A percentile compares a stretch with the other conserved stretches of the same genome.
These are phyloP conservation scores for Silvanus unidentatus DNA, from an alignment of 2,888 invertebrate genomes.

Conservation along the genomic window DNA sequence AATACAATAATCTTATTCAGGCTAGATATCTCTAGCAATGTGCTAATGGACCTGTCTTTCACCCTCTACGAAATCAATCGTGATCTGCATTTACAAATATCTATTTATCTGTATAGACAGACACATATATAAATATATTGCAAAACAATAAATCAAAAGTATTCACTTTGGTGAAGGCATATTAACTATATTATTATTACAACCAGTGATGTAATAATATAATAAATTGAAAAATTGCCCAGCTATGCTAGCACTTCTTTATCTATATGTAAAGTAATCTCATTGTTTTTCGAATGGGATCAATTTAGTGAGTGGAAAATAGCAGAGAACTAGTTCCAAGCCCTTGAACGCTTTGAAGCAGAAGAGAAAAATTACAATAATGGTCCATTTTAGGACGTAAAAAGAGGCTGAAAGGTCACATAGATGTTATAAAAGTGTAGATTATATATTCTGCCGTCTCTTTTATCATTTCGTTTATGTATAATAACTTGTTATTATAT, in stretches of 20 bases:
- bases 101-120: slow-evolving; percentile 3
- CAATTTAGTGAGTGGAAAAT: no score
- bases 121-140: slow-evolving; percentile 10
- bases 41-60: slow-evolving; percentile 33
- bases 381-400: slow-evolving; percentile 26
- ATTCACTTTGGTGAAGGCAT: no score
- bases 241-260: no score
- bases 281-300: no score
- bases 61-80: slow-evolving; percentile 25
- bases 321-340: no score
- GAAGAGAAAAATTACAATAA: slow-evolving; percentile 20
- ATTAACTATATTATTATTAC: no score
- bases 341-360: slow-evolving; percentile 15
- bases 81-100: slow-evolving; percentile 23
- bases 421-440: slow-evolving; percentile 2
- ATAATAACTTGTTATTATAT: no score
- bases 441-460: background rate
- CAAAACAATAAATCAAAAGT: slow-evolving; percentile 27
- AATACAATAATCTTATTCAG: slow-evolving; percentile 1
- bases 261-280: no score
- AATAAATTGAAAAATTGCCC: no score
- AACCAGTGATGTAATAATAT: no score
- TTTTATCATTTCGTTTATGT: no score
- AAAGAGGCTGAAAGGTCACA: slow-evolving; percentile 25
- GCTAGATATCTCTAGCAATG: slow-evolving; percentile 4